phyloP scores from a whole-genome alignment of 2,888 invertebrate genomes.

The Pinctada fucata region DNA sequence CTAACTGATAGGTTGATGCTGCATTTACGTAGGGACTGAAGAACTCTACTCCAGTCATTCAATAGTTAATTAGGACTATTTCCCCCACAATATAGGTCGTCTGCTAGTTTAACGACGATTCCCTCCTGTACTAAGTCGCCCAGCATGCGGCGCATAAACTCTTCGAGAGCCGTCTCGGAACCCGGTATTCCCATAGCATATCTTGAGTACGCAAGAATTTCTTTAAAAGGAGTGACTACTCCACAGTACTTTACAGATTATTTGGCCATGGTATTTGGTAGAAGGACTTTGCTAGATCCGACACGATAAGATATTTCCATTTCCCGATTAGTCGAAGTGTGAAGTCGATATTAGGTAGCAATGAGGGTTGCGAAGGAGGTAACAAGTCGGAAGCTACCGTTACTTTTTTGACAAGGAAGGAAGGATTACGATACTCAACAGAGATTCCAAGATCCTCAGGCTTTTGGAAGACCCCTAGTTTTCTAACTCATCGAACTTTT shows the following conservation, averaged over 20 bases:
- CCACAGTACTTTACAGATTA: not conserved
- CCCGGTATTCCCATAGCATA: not conserved
- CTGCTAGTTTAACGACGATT: not conserved
- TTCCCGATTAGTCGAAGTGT: not conserved
- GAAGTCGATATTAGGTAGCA: not conserved
- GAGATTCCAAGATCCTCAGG: no score
- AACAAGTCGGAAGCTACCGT: no score
- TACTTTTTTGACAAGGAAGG: no score
- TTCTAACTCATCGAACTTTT: no score
- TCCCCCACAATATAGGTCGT: not conserved
- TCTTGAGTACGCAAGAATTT: not conserved
- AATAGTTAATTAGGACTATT: not conserved
- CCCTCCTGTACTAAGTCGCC: not conserved
- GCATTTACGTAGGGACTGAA: not conserved
- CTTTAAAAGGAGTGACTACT: not conserved
- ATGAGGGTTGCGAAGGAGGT: not conserved
- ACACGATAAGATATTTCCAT: not conserved
- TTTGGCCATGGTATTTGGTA: not conserved
- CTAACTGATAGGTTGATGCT: not conserved
- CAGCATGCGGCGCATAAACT: not conserved
- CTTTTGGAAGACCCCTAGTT: no score
- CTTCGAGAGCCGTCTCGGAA: not conserved
- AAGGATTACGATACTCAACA: no score
- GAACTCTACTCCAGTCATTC: not conserved
- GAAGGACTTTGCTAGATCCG: not conserved